Conservation (phyloP, 2,113 vertebrate genomes). For the Microcebus griseorufus region DNA sequence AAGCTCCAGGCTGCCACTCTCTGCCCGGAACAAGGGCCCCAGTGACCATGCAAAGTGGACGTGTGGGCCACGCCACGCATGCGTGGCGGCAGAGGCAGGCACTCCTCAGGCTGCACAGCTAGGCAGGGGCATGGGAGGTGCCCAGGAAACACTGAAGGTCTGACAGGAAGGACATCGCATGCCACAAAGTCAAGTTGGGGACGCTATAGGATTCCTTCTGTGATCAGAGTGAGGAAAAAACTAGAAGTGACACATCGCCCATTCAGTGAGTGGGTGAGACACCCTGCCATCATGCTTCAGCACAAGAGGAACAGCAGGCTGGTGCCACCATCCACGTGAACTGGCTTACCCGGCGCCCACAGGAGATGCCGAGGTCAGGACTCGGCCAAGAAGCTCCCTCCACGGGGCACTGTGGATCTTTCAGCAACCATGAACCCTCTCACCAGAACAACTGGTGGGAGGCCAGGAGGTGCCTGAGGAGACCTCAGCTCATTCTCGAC, state of each 20-base stretch:
- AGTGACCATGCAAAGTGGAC: background rate
- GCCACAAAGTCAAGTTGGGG: background rate
- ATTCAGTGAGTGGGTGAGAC: background rate
- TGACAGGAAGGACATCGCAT: background rate
- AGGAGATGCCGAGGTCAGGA: too few relatives aligned
- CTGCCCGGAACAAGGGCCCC: background rate
- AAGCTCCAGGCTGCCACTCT: background rate
- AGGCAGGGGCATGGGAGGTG: background rate
- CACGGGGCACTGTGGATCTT: too few relatives aligned
- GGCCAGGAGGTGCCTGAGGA: background rate
- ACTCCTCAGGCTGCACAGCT: background rate
- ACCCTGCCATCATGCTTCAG: background rate
- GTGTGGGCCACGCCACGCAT: fast-evolving
- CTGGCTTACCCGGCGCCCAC: too few relatives aligned
- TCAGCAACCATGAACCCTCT: too few relatives aligned
- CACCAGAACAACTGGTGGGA: too few relatives aligned
- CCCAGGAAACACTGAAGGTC: background rate
- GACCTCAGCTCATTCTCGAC: too few relatives aligned
- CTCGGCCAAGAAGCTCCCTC: too few relatives aligned
- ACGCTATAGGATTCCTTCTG: background rate
- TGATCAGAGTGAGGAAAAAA: background rate
- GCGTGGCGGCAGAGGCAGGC: too few relatives aligned
- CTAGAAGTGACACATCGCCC: background rate
- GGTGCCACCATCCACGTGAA: too few relatives aligned
- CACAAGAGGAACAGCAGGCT: background rate